Percentiles rank a stretch among this genome's conserved stretches.
These are phyloP conservation scores for Conus betulinus DNA, from an alignment of 1,140 invertebrate genomes.

Conservation along the genomic window DNA sequence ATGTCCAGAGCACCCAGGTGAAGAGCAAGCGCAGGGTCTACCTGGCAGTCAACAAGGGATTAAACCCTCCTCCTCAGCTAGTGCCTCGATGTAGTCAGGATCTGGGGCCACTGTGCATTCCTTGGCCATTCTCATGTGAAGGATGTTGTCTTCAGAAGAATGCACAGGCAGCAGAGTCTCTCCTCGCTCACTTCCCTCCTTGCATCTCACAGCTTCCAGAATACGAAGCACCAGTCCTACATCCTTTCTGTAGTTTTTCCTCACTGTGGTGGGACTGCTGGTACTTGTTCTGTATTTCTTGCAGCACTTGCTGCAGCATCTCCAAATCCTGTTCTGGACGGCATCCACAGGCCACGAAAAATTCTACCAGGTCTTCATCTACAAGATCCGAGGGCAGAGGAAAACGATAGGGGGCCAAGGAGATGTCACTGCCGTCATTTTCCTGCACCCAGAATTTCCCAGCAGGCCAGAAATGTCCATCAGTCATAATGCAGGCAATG, in stretches of 20 bases:
- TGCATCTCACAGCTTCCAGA: conserved; percentile 19
- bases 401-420: conserved; percentile 47
- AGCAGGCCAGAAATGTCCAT: background rate
- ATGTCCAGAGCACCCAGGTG: conserved; percentile 60
- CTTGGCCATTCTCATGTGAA: conserved; percentile 40
- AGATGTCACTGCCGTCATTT: conserved; percentile 19
- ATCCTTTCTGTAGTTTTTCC: conserved; percentile 13
- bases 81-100: conserved; percentile 12
- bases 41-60: conserved; percentile 55
- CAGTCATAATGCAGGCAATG: background rate
- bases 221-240: conserved; percentile 9
- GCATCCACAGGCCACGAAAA: conserved; percentile 32
- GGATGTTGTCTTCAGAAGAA: conserved; percentile 4
- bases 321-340: background rate
- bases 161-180: conserved; percentile 46
- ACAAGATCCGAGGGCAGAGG: conserved; percentile 37
- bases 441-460: background rate
- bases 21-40: conserved; percentile 52
- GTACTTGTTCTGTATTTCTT: conserved; percentile 33
- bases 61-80: conserved; percentile 51
- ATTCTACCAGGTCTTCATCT: conserved; percentile 12
- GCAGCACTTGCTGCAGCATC: conserved; percentile 32
- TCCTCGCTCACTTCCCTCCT: background rate
- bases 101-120: conserved; percentile 47
- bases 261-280: background rate